Percentiles rank a stretch among this genome's conserved stretches.
phyloP scores from a whole-genome alignment of 2,888 invertebrate genomes.

The Carterocephalus palaemon region DNA sequence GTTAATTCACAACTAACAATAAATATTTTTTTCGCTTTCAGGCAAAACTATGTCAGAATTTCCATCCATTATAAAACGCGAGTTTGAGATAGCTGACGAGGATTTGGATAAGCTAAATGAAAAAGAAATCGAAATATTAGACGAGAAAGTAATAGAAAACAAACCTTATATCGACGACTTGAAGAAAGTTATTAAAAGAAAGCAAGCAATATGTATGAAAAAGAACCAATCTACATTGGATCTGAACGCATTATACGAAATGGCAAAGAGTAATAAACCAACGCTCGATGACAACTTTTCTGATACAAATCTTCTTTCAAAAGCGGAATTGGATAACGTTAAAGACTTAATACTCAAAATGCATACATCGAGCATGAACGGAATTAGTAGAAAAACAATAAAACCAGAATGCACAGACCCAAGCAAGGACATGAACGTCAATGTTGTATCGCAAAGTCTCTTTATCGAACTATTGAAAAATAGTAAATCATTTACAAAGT shows the following conservation, averaged over 20 bases:
- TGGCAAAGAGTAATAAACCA: constrained; percentile 47
- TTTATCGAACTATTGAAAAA: constrained; percentile 42
- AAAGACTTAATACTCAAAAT: constrained; percentile 54
- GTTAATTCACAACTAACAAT: no score
- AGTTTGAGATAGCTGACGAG: constrained; percentile 47
- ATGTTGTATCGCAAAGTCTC: constrained; percentile 49
- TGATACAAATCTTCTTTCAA: constrained; percentile 47
- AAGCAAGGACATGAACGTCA: constrained; percentile 16
- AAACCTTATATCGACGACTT: constrained; percentile 60
- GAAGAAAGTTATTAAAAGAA: constrained; percentile 49
- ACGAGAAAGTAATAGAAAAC: constrained; percentile 55
- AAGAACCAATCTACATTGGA: constrained; percentile 48
- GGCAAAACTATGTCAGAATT: constrained; percentile 27
- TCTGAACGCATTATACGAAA: constrained; percentile 53
- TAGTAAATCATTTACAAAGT: background rate
- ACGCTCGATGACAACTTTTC: constrained; percentile 42
- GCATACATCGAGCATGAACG: constrained; percentile 52
- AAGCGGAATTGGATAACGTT: constrained; percentile 53
- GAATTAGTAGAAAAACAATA: constrained; percentile 48
- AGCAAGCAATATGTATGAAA: constrained; percentile 38
- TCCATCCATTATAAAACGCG: constrained; percentile 44
- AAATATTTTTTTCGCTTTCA: constrained; percentile 5
- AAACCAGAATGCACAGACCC: constrained; percentile 29
- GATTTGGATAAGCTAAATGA: constrained; percentile 48
- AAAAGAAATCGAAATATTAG: constrained; percentile 66